These are phyloP conservation scores for Hippopotamus amphibius DNA, from an alignment of 2,113 vertebrate genomes.

Conservation along the genomic window DNA sequence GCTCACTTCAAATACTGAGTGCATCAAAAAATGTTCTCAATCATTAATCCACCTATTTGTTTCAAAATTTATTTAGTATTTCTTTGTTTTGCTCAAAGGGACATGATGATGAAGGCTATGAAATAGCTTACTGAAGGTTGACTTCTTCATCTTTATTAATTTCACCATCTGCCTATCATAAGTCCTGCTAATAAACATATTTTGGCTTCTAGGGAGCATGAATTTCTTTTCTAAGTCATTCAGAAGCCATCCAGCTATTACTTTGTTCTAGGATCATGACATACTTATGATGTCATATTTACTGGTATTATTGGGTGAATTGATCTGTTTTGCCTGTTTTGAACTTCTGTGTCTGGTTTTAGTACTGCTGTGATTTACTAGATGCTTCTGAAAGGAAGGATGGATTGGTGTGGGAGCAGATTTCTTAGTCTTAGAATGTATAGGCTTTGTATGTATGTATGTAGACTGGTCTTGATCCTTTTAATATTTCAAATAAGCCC, in stretches of 20 bases:
- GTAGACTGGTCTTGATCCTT: neutral
- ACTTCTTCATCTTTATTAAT: neutral
- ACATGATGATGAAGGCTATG: neutral
- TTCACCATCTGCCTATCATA: neutral
- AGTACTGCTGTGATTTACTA: neutral
- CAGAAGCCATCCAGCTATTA: neutral
- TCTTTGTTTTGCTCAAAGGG: neutral
- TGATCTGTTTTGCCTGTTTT: neutral
- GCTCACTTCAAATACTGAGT: neutral
- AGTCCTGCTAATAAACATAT: neutral
- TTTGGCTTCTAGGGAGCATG: neutral
- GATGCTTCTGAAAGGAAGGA: neutral
- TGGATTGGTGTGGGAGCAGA: accelerated
- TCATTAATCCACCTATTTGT: neutral
- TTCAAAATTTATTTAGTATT: neutral
- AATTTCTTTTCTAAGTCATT: neutral
- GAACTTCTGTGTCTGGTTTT: neutral
- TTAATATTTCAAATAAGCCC: neutral
- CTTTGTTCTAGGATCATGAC: neutral
- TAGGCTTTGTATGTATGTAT: neutral
- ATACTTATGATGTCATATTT: neutral
- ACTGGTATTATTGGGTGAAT: neutral
- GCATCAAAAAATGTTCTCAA: neutral
- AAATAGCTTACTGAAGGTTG: neutral
- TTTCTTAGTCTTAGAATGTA: neutral